phyloP scores from a whole-genome alignment of 2,888 invertebrate genomes.

The Therioaphis trifolii region DNA sequence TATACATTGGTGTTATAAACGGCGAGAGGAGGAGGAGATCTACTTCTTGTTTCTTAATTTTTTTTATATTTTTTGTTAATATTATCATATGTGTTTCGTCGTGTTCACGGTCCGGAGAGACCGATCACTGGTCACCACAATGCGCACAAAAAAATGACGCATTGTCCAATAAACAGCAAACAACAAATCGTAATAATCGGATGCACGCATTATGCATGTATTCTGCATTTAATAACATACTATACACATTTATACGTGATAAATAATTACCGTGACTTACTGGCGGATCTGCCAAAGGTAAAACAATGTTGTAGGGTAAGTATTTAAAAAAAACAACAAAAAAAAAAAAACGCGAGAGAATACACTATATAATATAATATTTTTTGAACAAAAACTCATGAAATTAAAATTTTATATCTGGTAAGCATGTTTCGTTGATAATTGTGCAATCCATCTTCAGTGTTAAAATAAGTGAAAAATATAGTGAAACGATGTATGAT shows the following conservation, averaged over 20 bases:
- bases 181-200: not conserved
- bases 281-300: too few relatives aligned
- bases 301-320: too few relatives aligned
- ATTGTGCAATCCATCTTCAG: not conserved
- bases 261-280: too few relatives aligned
- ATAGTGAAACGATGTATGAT: slow-evolving; percentile 1
- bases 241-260: too few relatives aligned
- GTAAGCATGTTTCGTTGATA: too few relatives aligned
- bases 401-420: too few relatives aligned
- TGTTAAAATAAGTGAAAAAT: not conserved
- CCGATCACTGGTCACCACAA: not conserved
- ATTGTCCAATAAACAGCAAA: not conserved
- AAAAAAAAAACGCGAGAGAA: too few relatives aligned
- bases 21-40: not conserved
- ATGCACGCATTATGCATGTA: too few relatives aligned
- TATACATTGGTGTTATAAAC: slow-evolving; percentile 6
- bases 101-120: not conserved
- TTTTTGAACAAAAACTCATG: too few relatives aligned
- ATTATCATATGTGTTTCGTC: not conserved
- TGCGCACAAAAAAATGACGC: not conserved
- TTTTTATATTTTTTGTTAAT: not conserved
- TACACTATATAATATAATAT: too few relatives aligned
- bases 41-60: not conserved
- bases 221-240: too few relatives aligned
- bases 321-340: too few relatives aligned